phyloP scores from a whole-genome alignment of 1,140 invertebrate species.

The Diuraphis noxia region DNA sequence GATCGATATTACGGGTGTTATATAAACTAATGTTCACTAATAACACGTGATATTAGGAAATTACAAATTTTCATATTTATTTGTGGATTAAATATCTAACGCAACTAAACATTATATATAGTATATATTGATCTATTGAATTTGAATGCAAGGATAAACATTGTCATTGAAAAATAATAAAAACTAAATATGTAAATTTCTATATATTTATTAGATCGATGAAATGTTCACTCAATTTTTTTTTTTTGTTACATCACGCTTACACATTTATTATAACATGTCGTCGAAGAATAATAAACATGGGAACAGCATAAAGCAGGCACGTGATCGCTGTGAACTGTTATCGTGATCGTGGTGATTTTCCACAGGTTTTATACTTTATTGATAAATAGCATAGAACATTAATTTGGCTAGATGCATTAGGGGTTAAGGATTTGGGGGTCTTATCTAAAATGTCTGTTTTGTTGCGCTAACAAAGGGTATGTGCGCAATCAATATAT shows the following conservation, averaged over 20 bases:
- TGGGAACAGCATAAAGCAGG: not conserved
- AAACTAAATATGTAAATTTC: too few relatives aligned
- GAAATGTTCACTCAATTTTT: not conserved
- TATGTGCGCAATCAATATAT: not conserved
- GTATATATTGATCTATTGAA: not conserved
- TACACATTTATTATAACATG: not conserved
- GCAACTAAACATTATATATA: not conserved
- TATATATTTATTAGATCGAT: not conserved
- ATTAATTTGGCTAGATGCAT: slow-evolving; percentile 12
- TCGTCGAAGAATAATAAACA: not conserved
- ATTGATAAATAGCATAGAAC: slow-evolving; percentile 26
- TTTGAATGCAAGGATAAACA: not conserved
- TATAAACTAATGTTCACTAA: too few relatives aligned
- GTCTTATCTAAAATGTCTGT: slow-evolving; percentile 40
- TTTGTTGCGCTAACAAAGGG: slow-evolving; percentile 35
- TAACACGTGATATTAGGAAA: not conserved
- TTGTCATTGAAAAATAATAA: not conserved
- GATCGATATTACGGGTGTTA: too few relatives aligned
- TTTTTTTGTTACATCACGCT: not conserved
- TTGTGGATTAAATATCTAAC: not conserved
- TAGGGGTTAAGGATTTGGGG: not conserved
- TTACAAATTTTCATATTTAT: not conserved
- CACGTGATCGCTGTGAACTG: not conserved
- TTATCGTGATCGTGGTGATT: not conserved
- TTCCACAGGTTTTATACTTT: not conserved